Percentiles rank a stretch among this genome's conserved stretches.
phyloP scores from a whole-genome alignment of 2,113 vertebrate genomes.

The Stercorarius parasiticus region DNA sequence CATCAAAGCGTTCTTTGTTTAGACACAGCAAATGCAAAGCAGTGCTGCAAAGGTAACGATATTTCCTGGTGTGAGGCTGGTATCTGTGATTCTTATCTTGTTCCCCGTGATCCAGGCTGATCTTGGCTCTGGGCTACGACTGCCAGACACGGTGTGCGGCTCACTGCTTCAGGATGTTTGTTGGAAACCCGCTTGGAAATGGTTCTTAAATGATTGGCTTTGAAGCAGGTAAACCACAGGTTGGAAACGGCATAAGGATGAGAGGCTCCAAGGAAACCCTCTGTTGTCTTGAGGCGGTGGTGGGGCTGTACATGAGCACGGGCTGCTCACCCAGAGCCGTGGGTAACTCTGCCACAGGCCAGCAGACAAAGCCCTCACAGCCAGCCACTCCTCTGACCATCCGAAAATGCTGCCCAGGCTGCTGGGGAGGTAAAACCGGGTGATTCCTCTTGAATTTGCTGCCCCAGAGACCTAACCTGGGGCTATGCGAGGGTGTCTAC shows the following conservation, averaged over 20 bases:
- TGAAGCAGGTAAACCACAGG: not conserved
- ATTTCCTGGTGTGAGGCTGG: not conserved
- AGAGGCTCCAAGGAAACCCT: not conserved
- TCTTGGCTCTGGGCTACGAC: not conserved
- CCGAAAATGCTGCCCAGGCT: rapidly evolving
- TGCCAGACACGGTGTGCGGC: rapidly evolving
- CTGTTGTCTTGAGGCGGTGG: not conserved
- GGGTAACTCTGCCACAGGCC: not conserved
- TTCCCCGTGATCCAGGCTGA: not conserved
- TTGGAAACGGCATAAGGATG: rapidly evolving
- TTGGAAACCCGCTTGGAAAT: not conserved
- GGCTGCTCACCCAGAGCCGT: rapidly evolving
- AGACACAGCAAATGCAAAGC: not conserved
- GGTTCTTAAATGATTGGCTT: rapidly evolving
- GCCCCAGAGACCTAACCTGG: not conserved
- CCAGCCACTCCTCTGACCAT: rapidly evolving
- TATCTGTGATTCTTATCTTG: not conserved
- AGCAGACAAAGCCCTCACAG: not conserved
- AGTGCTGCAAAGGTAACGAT: not conserved
- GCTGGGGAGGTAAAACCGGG: not conserved
- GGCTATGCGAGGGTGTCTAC: rapidly evolving
- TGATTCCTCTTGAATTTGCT: rapidly evolving
- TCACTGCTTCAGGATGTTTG: not conserved
- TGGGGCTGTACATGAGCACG: rapidly evolving
- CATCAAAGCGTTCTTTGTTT: not conserved